Evolutionary conservation across 2,797 vertebrate species (phyloP).

Genomic region (Fratercula arctica): DNA sequence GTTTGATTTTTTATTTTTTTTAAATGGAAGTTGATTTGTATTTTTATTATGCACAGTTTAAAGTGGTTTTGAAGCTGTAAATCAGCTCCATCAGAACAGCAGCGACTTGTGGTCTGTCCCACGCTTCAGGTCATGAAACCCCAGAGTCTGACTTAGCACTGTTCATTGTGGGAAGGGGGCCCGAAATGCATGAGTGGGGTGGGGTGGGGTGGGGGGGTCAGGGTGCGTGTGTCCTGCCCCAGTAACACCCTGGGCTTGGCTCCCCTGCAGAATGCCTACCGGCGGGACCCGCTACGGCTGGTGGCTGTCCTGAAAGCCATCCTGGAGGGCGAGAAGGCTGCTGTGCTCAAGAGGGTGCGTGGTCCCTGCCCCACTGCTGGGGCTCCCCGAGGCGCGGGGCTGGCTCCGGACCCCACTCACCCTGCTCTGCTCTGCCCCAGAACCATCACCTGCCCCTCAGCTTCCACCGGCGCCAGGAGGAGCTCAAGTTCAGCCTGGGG

Average conservation of each 20-base stretch:
- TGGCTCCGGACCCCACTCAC: rapidly evolving
- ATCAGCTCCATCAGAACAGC: background rate
- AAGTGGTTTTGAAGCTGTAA: background rate
- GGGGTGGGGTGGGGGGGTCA: background rate
- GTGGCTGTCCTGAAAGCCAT: constrained; percentile 82
- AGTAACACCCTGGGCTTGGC: background rate
- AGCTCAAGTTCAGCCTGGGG: constrained; percentile 74
- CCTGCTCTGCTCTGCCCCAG: constrained; percentile 26
- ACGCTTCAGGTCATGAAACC: rapidly evolving
- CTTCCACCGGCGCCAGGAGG: constrained; percentile 77
- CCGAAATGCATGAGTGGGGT: rapidly evolving
- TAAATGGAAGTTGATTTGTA: background rate
- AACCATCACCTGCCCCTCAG: constrained; percentile 70
- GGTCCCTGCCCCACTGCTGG: background rate
- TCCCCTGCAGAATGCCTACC: constrained; percentile 75
- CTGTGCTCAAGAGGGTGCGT: constrained; percentile 81
- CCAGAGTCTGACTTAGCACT: background rate
- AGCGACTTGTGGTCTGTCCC: background rate
- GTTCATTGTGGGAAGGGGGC: background rate
- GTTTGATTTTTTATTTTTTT: background rate
- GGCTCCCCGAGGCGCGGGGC: background rate
- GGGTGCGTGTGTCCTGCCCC: rapidly evolving
- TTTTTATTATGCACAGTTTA: rapidly evolving
- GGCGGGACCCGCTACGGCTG: constrained; percentile 82
- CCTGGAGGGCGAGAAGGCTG: constrained; percentile 84